A percentile compares a stretch with the other conserved stretches of the same genome.
Evolutionary conservation across 35 echinoderm and acorn worm genomes (phyloP).

Genomic region (Holothuria glaberrima): DNA sequence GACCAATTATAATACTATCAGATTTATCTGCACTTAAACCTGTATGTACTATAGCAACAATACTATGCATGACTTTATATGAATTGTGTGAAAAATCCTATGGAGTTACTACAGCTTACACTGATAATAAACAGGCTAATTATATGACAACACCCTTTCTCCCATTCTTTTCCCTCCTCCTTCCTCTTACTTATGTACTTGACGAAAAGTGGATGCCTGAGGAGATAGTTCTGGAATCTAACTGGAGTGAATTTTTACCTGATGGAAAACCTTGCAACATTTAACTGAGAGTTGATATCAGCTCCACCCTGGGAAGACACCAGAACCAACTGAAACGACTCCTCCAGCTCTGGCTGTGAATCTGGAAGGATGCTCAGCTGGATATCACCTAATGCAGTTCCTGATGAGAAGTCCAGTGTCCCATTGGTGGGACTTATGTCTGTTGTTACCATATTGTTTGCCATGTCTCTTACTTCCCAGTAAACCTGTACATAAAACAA

Average conservation of each 20-base stretch:
- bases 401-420: conserved; percentile 70
- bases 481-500: conserved; percentile 43
- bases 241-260: conserved; percentile 45
- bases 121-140: no score
- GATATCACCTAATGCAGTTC: conserved; percentile 72
- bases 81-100: no score
- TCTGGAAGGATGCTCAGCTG: conserved; percentile 80
- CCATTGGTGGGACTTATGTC: conserved; percentile 85
- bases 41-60: no score
- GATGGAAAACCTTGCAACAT: conserved; percentile 79
- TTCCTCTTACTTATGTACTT: background rate
- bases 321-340: conserved; percentile 68
- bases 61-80: no score
- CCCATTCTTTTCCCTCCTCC: no score
- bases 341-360: conserved; percentile 69
- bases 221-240: background rate
- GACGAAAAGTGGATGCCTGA: background rate
- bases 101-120: no score
- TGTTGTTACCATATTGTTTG: conserved; percentile 7
- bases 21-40: no score
- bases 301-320: conserved; percentile 82
- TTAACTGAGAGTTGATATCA: conserved; percentile 79
- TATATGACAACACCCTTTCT: no score
- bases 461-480: conserved; percentile 71
- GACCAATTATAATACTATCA: no score